Percentiles rank a stretch among this genome's conserved stretches.
These are phyloP conservation scores for Pristionchus exspectatus DNA, from an alignment of 2,888 invertebrate genomes.

Conservation along the genomic window DNA sequence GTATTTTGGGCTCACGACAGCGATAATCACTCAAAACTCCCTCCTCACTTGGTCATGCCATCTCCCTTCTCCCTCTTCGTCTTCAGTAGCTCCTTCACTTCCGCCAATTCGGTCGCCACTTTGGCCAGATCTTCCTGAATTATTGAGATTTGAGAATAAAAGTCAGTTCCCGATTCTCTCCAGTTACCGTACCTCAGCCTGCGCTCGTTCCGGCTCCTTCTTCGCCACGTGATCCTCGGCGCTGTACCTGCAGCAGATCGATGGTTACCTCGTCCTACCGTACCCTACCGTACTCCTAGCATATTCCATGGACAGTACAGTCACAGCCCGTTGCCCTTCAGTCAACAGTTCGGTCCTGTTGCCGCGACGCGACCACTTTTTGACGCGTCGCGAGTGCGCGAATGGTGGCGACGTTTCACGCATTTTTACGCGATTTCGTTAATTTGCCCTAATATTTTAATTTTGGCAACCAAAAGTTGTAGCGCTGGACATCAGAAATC, in stretches of 20 bases:
- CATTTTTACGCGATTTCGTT: too few relatives aligned
- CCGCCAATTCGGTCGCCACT: slow-evolving; percentile 45
- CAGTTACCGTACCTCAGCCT: slow-evolving; percentile 7
- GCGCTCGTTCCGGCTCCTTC: not conserved
- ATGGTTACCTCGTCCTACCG: not conserved
- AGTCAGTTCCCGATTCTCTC: not conserved
- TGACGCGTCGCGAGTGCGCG: too few relatives aligned
- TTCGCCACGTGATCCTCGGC: not conserved
- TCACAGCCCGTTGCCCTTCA: too few relatives aligned
- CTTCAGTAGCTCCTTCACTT: slow-evolving; percentile 60
- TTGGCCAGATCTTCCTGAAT: not conserved
- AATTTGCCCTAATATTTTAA: too few relatives aligned
- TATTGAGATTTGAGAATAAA: not conserved
- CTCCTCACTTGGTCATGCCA: slow-evolving; percentile 55
- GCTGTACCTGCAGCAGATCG: not conserved
- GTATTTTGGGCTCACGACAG: too few relatives aligned
- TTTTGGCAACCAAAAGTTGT: too few relatives aligned
- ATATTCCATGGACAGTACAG: too few relatives aligned
- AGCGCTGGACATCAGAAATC: too few relatives aligned
- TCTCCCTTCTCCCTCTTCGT: slow-evolving; percentile 56
- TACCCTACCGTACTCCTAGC: not conserved
- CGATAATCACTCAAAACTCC: not conserved
- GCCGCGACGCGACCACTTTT: too few relatives aligned
- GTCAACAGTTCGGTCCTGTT: too few relatives aligned
- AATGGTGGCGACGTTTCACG: too few relatives aligned